Evolutionary conservation across 1,140 invertebrate species (phyloP), one percentile per base, ranked within the genome.

Genomic region (Ceratina japonica): DNA sequence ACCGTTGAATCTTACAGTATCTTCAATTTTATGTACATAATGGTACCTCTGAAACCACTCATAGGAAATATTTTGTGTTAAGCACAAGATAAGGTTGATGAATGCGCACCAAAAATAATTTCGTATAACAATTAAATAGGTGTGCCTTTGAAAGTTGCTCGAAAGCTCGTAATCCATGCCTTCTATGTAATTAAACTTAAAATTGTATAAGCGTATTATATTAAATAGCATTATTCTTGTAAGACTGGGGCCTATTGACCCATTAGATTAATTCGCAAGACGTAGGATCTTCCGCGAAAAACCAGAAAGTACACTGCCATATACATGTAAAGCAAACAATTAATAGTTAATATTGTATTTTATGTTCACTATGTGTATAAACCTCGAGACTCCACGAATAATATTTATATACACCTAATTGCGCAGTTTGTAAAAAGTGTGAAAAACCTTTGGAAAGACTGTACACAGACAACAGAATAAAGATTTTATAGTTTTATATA

Each of bases 241-340:
- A 88, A 90, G 87, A 90, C 86, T 90, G 86, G 80, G 81, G 81
- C 71, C 82, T 63, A 59, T 69, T 62, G 79, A 87, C 75, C 73
- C 66, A 65, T 84, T 83, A 84, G 69, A 61, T 79, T 65, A 61
- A 58, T 31, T 12, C 61, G 63, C 78, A 82, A 59, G 69, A 83
- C 64, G 59, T 84, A 85, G 62, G 54, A 71, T 86, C 75, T 78
- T 85, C 65, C 71, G 69, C 37, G 72, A 24, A n/a, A 82, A 87
- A 90, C 88, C 89, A 90, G 88, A 86, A 80, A 85, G 62, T 81
- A 79, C 86, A 90, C 89, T 90, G 89, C 88, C 89, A 89, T 90
- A 87, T 86, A 66, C 85, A 87, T 68, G 62, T 86, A 87, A 70
- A 61, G 56, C 58, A 22, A 65, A 20, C 20, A 69, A 77, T 81